phyloP scores from a whole-genome alignment of 2,113 vertebrate genomes.

The Dunckerocampus dactyliophorus region DNA sequence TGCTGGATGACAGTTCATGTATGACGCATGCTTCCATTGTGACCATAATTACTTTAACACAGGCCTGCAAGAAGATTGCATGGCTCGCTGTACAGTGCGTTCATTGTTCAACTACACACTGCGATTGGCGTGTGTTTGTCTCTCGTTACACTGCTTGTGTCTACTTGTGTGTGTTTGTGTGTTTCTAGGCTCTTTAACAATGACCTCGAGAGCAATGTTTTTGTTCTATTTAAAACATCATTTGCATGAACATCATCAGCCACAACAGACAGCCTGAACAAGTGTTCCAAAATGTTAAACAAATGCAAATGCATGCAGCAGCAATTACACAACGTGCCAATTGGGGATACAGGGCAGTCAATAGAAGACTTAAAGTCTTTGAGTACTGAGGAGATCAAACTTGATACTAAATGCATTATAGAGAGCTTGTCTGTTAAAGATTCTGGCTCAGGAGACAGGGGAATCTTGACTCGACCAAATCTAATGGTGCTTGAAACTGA shows the following conservation, averaged over 20 bases:
- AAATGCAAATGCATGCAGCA: not conserved
- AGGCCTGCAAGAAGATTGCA: not conserved
- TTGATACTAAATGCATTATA: not conserved
- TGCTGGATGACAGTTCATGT: not conserved
- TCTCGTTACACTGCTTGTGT: not conserved
- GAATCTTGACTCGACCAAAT: slow-evolving; percentile 26
- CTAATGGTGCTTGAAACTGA: slow-evolving; percentile 52
- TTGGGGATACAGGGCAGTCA: not conserved
- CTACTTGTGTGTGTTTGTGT: not conserved
- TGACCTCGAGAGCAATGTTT: slow-evolving; percentile 17
- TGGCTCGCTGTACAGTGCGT: not conserved
- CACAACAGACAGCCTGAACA: slow-evolving; percentile 20
- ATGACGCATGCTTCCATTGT: not conserved
- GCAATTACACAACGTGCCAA: not conserved
- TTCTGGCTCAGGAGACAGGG: slow-evolving; percentile 11
- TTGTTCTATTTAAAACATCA: slow-evolving; percentile 5
- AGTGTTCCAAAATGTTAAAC: slow-evolving; percentile 16
- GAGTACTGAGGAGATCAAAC: not conserved
- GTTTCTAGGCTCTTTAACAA: slow-evolving; percentile 5
- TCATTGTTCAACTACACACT: slow-evolving; percentile 2
- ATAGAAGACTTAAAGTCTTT: slow-evolving; percentile 4
- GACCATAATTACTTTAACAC: slow-evolving; percentile 26
- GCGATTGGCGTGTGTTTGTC: not conserved
- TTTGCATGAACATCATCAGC: not conserved
- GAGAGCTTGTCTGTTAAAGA: slow-evolving; percentile 9